Evolutionary conservation across 2,888 invertebrate species (phyloP).

Genomic region (Trissolcus japonicus): DNA sequence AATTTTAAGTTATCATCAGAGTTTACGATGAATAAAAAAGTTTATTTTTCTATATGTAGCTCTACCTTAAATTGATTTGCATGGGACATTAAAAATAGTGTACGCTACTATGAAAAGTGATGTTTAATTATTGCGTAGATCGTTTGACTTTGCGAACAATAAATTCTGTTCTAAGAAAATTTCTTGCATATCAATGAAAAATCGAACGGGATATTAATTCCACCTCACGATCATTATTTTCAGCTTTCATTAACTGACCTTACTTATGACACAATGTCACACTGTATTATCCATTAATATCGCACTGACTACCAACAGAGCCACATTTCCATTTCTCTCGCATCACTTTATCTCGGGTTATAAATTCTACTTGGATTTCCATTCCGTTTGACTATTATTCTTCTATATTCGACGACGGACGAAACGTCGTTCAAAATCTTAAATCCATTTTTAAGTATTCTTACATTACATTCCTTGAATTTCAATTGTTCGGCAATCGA

Average conservation of each 20-base stretch:
- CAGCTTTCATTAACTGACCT: conserved; percentile 47
- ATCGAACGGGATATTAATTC: conserved; percentile 27
- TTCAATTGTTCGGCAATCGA: conserved; percentile 18
- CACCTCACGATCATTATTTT: conserved; percentile 24
- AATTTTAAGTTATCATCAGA: no score
- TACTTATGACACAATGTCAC: conserved; percentile 47
- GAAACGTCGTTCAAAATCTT: conserved; percentile 51
- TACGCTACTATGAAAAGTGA: not conserved
- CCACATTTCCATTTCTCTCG: conserved; percentile 60
- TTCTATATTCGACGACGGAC: conserved; percentile 58
- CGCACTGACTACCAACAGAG: conserved; percentile 48
- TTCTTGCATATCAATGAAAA: conserved; percentile 29
- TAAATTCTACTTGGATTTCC: conserved; percentile 60
- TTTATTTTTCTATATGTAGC: no score
- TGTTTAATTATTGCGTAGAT: conserved; percentile 1
- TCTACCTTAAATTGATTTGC: no score
- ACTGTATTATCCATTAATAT: conserved; percentile 55
- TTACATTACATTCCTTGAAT: conserved; percentile 43
- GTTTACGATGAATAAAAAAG: no score
- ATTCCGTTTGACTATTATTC: conserved; percentile 61
- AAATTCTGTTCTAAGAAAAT: conserved; percentile 15
- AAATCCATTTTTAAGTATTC: conserved; percentile 39
- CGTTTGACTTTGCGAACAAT: not conserved
- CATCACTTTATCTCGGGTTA: conserved; percentile 61
- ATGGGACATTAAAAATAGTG: no score